Percentiles rank a stretch among this genome's conserved stretches.
These are phyloP conservation scores for Protaetia brevitarsis DNA, from an alignment of 1,140 invertebrate genomes.

Conservation along the genomic window DNA sequence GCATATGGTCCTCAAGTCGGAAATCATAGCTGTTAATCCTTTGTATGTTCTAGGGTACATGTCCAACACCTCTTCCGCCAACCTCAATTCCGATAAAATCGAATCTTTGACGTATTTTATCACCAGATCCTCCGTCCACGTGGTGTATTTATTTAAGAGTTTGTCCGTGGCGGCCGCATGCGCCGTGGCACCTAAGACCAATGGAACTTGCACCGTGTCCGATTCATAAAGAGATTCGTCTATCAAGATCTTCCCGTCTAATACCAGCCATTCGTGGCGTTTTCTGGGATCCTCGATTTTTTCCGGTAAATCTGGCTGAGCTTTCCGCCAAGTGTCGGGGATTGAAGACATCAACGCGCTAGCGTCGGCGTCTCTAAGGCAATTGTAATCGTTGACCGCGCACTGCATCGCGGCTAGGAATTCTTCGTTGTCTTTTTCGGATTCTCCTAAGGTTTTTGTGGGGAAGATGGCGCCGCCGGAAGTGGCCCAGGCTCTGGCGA, in stretches of 20 bases:
- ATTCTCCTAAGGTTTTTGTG: constrained; percentile 56
- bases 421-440: constrained; percentile 58
- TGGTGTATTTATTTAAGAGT: constrained; percentile 55
- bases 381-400: constrained; percentile 55
- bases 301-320: constrained; percentile 58
- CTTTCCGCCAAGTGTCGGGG: constrained; percentile 65
- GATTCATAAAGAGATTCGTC: constrained; percentile 62
- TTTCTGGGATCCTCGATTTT: constrained; percentile 54
- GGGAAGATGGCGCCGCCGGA: constrained; percentile 70
- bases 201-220: constrained; percentile 51
- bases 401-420: constrained; percentile 59
- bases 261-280: constrained; percentile 70
- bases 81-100: constrained; percentile 57
- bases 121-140: constrained; percentile 62
- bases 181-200: constrained; percentile 71
- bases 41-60: constrained; percentile 65
- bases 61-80: constrained; percentile 59
- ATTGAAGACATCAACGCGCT: constrained; percentile 64
- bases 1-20: constrained; percentile 75
- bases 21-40: constrained; percentile 68
- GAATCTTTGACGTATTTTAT: constrained; percentile 62
- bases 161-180: constrained; percentile 63
- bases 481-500: constrained; percentile 69
- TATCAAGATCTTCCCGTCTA: constrained; percentile 66
- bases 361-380: constrained; percentile 59